Base-by-base conservation (phyloP, 2,113 vertebrate species). In the Rhombomys opimus region DNA sequence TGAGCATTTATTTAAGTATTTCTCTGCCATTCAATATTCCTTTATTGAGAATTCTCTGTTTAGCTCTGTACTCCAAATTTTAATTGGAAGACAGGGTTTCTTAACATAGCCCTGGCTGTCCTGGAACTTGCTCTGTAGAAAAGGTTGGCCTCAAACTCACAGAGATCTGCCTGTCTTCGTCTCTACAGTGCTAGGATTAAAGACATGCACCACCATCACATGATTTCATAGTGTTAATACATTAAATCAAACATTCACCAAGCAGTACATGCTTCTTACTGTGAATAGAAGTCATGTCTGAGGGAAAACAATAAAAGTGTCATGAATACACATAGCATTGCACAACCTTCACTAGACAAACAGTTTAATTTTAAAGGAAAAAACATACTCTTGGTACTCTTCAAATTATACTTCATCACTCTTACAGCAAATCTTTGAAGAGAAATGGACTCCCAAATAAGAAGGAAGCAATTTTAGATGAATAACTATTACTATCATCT, bases 361-460 rank as follows among this genome's bases (percentile, higher is more conserved):
- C 81, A 57, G 17, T 30, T 97, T 89, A 85, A 75, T 98, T 97
- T 96, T 46, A 65, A 85, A 88, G 63, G 93, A 87, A 94, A 97
- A 97, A 95, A 67, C 41, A 97, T 70, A 65, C 4, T 87, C 52
- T 87, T 78, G 97, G 90, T 80, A 97, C 3, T 57, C 76, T 77
- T 84, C 96, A 96, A 82, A 89, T 95, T 9, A 27, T 90, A 89
- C 78, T 0, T 13, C 78, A 92, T 94, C 35, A 96, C 96, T 97
- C 96, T 93, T 97, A n/a, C 35, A 61, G 0, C 80, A 96, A 85
- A 80, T 84, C 7, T 97, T 41, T 87, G 92, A 97, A 98, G 35
- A 97, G 35, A 67, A 85, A 95, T 98, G 97, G 7, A 97, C 93
- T 91, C 89, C 68, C 91, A 98, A 97, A 97, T 97, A 82, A 97